These are phyloP conservation scores for Alosa sapidissima DNA, from an alignment of 2,797 vertebrate genomes.

Conservation along the genomic window DNA sequence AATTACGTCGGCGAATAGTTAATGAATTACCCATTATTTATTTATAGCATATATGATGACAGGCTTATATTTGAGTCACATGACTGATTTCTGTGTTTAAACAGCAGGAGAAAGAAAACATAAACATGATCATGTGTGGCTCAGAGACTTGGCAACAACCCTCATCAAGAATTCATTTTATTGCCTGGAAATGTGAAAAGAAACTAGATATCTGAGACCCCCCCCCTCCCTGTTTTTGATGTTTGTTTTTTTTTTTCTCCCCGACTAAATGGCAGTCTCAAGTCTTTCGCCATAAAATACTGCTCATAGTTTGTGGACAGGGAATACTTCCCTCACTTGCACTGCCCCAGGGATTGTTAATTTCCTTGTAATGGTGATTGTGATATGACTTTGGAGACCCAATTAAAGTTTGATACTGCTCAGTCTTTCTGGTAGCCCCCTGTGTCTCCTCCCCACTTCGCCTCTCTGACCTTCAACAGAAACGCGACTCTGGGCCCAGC, in stretches of 20 bases:
- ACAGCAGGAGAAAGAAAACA: not conserved
- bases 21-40: slow-evolving; percentile 2
- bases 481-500: not conserved
- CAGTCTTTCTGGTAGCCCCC: not conserved
- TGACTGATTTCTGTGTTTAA: slow-evolving; percentile 15
- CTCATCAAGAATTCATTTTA: slow-evolving; percentile 48
- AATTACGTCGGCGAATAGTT: slow-evolving; percentile 15
- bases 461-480: not conserved
- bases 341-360: slow-evolving; percentile 13
- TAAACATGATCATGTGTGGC: slow-evolving; percentile 6
- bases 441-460: slow-evolving; percentile 24
- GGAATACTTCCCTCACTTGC: slow-evolving; percentile 26
- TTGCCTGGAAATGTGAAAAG: slow-evolving; percentile 44
- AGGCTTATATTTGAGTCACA: not conserved
- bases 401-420: slow-evolving; percentile 22
- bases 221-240: not conserved
- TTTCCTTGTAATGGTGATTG: slow-evolving; percentile 39
- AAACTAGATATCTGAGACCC: slow-evolving; percentile 26
- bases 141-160: not conserved
- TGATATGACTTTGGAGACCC: slow-evolving; percentile 39
- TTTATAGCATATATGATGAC: slow-evolving; percentile 6
- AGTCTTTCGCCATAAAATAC: slow-evolving; percentile 49
- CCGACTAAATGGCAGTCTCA: slow-evolving; percentile 21
- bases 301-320: slow-evolving; percentile 13
- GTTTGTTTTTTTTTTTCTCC: not conserved